phyloP scores from a whole-genome alignment of 2,113 vertebrate species.

The Platichthys stellatus region DNA sequence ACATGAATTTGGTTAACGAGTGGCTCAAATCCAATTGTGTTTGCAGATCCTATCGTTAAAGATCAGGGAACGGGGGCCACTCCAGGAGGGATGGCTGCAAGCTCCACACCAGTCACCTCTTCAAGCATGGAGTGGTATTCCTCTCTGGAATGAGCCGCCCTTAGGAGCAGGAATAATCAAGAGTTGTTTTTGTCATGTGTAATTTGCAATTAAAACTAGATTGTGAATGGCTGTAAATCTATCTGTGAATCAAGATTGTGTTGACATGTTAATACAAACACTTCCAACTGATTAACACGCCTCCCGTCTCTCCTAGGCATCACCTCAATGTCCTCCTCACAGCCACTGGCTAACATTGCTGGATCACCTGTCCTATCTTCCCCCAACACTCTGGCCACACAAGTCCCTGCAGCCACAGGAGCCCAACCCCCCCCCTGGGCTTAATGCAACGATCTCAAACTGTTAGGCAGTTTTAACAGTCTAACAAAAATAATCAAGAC shows the following conservation, averaged over 20 bases:
- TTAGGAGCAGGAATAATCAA: background rate
- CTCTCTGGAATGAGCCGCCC: background rate
- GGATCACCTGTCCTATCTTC: slow-evolving; percentile 87
- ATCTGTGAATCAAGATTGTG: background rate
- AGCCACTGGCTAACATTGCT: slow-evolving; percentile 85
- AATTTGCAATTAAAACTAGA: too few species aligned
- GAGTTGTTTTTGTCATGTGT: background rate
- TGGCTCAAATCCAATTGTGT: slow-evolving; percentile 5
- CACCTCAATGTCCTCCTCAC: slow-evolving; percentile 84
- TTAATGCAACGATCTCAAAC: slow-evolving; percentile 19
- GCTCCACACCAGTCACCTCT: slow-evolving; percentile 86
- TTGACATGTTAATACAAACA: background rate
- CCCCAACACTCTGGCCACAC: slow-evolving; percentile 85
- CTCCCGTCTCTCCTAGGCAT: slow-evolving; percentile 76
- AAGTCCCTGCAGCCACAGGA: slow-evolving; percentile 83
- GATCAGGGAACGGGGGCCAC: slow-evolving; percentile 85
- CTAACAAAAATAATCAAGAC: too few species aligned
- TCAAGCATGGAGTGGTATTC: slow-evolving; percentile 84
- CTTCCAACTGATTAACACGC: background rate
- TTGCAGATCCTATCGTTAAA: slow-evolving; percentile 85
- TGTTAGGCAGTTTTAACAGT: too few species aligned
- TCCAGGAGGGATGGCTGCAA: slow-evolving; percentile 80
- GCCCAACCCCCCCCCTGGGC: slow-evolving; percentile 77
- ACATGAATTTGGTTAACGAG: background rate
- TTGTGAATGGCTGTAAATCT: background rate